phyloP scores from a whole-genome alignment of 2,797 vertebrate genomes.

The Chloroceryle inda region DNA sequence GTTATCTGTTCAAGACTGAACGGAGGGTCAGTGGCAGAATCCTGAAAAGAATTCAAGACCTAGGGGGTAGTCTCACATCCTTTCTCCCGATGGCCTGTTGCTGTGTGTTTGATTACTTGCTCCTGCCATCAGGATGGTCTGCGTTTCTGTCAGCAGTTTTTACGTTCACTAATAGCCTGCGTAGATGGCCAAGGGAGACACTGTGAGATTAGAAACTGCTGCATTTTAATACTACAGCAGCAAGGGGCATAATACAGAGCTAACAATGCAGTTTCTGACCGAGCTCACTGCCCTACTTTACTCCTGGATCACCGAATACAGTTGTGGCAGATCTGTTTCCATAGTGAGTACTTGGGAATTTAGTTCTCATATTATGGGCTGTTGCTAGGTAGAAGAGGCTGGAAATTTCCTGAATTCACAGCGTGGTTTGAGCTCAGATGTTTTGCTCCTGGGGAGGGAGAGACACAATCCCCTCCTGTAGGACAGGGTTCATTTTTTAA shows the following conservation, averaged over 20 bases:
- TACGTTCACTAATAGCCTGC: not conserved
- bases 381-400: constrained; percentile 8
- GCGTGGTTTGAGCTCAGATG: not conserved
- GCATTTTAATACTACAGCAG: not conserved
- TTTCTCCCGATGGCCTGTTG: not conserved
- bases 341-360: constrained; percentile 3
- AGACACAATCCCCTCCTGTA: not conserved
- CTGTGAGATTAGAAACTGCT: not conserved
- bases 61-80: not conserved
- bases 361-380: not conserved
- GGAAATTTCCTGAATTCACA: not conserved
- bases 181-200: not conserved
- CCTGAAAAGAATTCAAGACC: not conserved
- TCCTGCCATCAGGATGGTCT: not conserved
- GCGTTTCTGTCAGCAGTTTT: not conserved
- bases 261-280: not conserved
- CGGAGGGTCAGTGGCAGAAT: not conserved
- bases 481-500: not conserved
- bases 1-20: not conserved
- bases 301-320: not conserved
- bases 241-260: not conserved
- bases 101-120: not conserved
- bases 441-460: not conserved
- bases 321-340: constrained; percentile 25
- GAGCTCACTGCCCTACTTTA: not conserved